Conservation (phyloP, 2,888 invertebrate species). For the Mystacides longicornis region DNA sequence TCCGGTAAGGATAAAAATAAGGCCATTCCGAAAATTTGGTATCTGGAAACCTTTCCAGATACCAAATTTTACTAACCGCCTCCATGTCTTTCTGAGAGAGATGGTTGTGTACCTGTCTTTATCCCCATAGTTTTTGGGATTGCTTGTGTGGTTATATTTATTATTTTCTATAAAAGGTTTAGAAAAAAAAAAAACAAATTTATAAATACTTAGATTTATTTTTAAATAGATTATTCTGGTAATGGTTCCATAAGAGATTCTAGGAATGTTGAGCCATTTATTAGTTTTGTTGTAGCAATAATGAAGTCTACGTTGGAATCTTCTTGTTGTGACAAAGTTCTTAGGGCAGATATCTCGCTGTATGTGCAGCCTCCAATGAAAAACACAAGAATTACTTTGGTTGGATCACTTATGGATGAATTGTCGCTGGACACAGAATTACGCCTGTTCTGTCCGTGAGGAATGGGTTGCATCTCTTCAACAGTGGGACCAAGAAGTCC, state of each 20-base stretch:
- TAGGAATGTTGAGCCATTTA: constrained; percentile 83
- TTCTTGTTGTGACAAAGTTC: constrained; percentile 68
- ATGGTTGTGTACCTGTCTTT: too few species aligned
- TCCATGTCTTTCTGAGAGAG: too few species aligned
- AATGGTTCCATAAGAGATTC: constrained; percentile 61
- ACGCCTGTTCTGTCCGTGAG: constrained; percentile 50
- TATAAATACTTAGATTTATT: too few species aligned
- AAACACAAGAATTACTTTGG: constrained; percentile 79
- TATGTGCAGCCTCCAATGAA: constrained; percentile 97
- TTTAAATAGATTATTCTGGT: too few species aligned
- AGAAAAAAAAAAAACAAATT: too few species aligned
- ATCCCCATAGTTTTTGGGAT: too few species aligned
- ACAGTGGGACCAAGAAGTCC: constrained; percentile 69
- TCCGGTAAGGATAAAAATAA: too few species aligned
- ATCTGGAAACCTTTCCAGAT: too few species aligned
- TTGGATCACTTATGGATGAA: constrained; percentile 49
- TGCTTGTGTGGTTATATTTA: too few species aligned
- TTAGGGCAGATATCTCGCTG: constrained; percentile 78
- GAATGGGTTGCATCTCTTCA: constrained; percentile 56
- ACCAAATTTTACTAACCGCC: too few species aligned
- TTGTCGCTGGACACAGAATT: constrained; percentile 53
- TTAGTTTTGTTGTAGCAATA: constrained; percentile 84
- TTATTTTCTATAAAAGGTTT: too few species aligned
- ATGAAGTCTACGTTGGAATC: constrained; percentile 83
- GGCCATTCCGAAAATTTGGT: too few species aligned